Base-by-base conservation (phyloP, 2,888 invertebrate species). In the Hypselothyrea guttata region DNA sequence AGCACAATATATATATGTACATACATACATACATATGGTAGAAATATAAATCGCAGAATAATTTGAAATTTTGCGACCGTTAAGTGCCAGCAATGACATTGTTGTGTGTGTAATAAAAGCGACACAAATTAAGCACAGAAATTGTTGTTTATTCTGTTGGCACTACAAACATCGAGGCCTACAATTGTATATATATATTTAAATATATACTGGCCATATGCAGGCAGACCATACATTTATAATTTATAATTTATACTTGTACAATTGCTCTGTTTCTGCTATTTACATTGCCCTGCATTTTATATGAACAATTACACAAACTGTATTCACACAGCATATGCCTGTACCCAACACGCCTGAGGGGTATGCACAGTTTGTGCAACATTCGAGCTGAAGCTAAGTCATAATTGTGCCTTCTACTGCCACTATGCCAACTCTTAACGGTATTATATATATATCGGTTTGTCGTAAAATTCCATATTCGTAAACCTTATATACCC, bases 1-100 rank as follows among this genome's bases (percentile, higher is more conserved):
- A 45, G 5, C 37, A 57, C 46, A 56, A 57, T 31, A 27, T 37
- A 28, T 7, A 51, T 41, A 22, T 12, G 15, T 48, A 12, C 11
- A 33, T 30, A 8, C 35, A 34, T 37, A 35, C 37, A 31, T 4
- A 53, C 16, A 12, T 16, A 13, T 37, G 7, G 16, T 7, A 42
- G 11, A 33, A 31, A 61, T 27, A 38, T 35, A 28, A 13, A 57
- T 47, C 13, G 28, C 11, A 46, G 5, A 4, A 31, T 16, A 35
- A 38, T 31, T 56, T 37, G 18, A 33, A 16, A 48, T 22, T 22
- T 49, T 33, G 60, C 18, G 13, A 13, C 12, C 33, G 38, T 64
- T 40, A 66, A 45, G 51, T 38, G 70, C 35, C 56, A 44, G 22
- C 34, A 46, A 49, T 31, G 55, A 56, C 46, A 56, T 58, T 55